Percentiles rank a stretch among this genome's conserved stretches.
These are phyloP conservation scores for Zele albiditarsus DNA, from an alignment of 2,888 invertebrate genomes.

Conservation along the genomic window DNA sequence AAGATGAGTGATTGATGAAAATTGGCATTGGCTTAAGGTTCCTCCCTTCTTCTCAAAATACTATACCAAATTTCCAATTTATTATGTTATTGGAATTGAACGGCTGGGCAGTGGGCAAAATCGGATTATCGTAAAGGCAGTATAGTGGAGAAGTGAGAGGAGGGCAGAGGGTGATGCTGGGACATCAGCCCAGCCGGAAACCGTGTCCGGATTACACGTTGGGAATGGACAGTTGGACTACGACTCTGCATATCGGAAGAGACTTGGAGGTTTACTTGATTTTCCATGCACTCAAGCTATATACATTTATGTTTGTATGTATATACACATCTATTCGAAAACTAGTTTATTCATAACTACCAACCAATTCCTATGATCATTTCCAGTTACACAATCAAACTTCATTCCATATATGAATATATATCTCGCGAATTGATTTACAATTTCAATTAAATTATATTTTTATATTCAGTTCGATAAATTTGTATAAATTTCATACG, in stretches of 20 bases:
- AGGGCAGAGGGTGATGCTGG: constrained; percentile 36
- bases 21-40: constrained; percentile 31
- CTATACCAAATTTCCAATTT: constrained; percentile 54
- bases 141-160: constrained; percentile 45
- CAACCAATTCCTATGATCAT: not conserved
- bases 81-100: constrained; percentile 66
- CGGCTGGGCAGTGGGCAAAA: constrained; percentile 53
- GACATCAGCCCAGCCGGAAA: constrained; percentile 55
- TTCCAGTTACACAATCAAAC: not conserved
- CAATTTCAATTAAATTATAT: not conserved
- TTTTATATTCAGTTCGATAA: not conserved
- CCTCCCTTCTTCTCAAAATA: constrained; percentile 17
- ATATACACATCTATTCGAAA: constrained; percentile 23
- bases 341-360: constrained; percentile 24
- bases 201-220: constrained; percentile 63
- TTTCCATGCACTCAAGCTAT: constrained; percentile 18
- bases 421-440: constrained; percentile 10
- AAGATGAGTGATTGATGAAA: constrained; percentile 36
- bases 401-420: constrained; percentile 4
- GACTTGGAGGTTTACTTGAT: constrained; percentile 44
- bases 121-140: constrained; percentile 61
- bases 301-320: constrained; percentile 29
- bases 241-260: constrained; percentile 44
- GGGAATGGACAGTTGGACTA: constrained; percentile 62
- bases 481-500: too few species aligned